Base-by-base conservation (phyloP, 1,140 invertebrate genomes). In the Drosophila sechellia region DNA sequence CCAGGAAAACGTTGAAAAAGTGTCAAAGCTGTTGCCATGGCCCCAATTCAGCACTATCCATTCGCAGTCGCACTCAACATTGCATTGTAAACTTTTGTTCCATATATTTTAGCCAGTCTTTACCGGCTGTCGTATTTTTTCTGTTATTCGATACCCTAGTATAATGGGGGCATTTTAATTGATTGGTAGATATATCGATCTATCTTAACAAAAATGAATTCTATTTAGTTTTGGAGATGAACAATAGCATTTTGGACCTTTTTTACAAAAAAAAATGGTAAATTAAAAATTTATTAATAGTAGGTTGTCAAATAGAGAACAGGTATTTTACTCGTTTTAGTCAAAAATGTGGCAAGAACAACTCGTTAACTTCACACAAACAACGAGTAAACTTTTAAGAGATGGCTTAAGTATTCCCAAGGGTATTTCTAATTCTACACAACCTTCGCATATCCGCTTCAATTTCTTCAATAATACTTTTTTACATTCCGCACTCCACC, bases 1-100 rank as follows among this genome's bases (percentile, higher is more conserved):
- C 81, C 59, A 27, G 77, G 69, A 81, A 70, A 80, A 77, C 73
- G 72, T 66, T 61, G 52, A 58, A 85, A 85, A 85, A 85, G 81
- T 81, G 81, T 80, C 77, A 74, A 74, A 74, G 77, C 81, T 79
- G 76, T 53, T 84, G 65, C 78, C 77, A 76, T 49, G 66, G 17
- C 27, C 20, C 53, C 57, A 59, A 60, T 65, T 64, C 39, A 25
- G 20, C 46, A 25, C 75, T 65, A 52, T 61, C 71, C 49, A 54
- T 60, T 60, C 34, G 25, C 58, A 57, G 35, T 31, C 25, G 54
- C 48, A 48, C 22, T 48, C 45, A n/a, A 27, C 45, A 27, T 48
- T 8, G 45, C 58, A 27, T 34, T 34, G 45, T 34, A 59, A 81
- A 81, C 76, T 81, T 81, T 81, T 73, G 69, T 74, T 78, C 79